Evolutionary conservation across 2,113 vertebrate species (phyloP).

Genomic region (Nymphicus hollandicus): DNA sequence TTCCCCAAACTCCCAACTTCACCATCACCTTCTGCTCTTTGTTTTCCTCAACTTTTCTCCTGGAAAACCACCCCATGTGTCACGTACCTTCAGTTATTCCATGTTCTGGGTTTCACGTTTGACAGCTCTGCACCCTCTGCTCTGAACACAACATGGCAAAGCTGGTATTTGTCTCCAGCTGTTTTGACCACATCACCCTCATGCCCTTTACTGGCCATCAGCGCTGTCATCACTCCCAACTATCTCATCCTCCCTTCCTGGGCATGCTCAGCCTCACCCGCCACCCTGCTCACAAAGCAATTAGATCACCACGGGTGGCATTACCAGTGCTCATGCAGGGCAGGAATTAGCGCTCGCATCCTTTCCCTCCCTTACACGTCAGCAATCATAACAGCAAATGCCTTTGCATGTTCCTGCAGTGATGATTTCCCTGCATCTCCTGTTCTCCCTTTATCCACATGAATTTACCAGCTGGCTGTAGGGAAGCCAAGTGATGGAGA

Average conservation of each 20-base stretch:
- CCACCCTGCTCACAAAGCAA: neutral
- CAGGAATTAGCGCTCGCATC: neutral
- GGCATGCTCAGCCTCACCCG: neutral
- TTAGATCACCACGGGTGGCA: neutral
- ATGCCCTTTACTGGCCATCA: neutral
- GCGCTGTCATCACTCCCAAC: neutral
- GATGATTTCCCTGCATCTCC: neutral
- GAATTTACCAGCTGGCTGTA: neutral
- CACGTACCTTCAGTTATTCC: neutral
- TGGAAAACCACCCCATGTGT: neutral
- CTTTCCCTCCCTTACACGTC: neutral
- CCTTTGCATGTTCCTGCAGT: neutral
- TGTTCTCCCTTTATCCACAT: neutral
- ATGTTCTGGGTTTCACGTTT: neutral
- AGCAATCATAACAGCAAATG: neutral
- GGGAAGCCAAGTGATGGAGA: neutral
- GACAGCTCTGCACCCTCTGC: neutral
- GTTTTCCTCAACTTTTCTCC: neutral
- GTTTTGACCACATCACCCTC: neutral
- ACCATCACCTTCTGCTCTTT: neutral
- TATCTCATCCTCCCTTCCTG: neutral
- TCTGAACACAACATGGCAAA: accelerated
- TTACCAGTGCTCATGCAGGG: neutral
- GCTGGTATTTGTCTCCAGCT: neutral
- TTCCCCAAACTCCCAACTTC: neutral